A percentile compares a stretch with the other conserved stretches of the same genome.
Conservation (phyloP, 2,113 vertebrate species). For the Nothoprocta perdicaria region DNA sequence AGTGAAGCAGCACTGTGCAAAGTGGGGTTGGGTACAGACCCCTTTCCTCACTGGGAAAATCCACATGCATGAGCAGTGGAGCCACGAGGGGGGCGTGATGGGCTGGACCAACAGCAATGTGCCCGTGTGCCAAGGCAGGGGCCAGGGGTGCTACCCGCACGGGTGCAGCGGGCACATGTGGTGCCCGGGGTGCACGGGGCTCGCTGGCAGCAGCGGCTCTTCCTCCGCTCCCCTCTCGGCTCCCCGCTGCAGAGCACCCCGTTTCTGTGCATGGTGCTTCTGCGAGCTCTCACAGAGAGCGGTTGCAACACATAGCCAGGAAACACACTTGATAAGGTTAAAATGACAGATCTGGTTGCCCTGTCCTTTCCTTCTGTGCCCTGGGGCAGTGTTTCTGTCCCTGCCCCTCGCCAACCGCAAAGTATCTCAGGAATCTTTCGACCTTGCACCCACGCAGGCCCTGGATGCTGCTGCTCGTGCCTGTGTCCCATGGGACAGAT, state of each 20-base stretch:
- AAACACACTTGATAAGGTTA: rapidly evolving
- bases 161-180: too few species aligned
- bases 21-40: too few species aligned
- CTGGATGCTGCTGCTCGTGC: rapidly evolving
- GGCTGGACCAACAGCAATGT: too few species aligned
- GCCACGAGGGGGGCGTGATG: too few species aligned
- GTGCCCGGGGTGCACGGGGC: too few species aligned
- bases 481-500: rapidly evolving
- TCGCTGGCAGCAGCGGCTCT: not conserved
- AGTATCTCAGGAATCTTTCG: not conserved
- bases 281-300: not conserved
- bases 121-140: too few species aligned
- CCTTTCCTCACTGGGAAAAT: too few species aligned
- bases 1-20: too few species aligned
- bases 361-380: not conserved
- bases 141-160: too few species aligned
- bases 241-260: too few species aligned
- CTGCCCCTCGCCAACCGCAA: rapidly evolving
- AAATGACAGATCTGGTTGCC: rapidly evolving
- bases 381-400: not conserved
- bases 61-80: too few species aligned
- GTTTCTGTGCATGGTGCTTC: not conserved
- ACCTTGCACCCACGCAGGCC: rapidly evolving
- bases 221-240: not conserved
- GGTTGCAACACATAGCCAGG: rapidly evolving